These are phyloP conservation scores for Lasioglossum leucozonium DNA, from an alignment of 2,888 invertebrate species.

Conservation along the genomic window DNA sequence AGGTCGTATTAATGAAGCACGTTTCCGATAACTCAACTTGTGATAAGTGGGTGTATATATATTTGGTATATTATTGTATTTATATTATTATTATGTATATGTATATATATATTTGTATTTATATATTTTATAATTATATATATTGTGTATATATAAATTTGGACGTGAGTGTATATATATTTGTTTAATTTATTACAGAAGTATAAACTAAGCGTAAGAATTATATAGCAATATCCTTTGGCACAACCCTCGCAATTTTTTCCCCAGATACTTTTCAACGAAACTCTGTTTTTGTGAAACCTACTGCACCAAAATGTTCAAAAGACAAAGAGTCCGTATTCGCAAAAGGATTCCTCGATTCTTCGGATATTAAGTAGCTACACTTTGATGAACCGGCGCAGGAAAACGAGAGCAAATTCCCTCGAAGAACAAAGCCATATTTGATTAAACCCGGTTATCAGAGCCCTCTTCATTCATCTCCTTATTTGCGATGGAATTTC, in stretches of 20 bases:
- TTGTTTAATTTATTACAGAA: not conserved
- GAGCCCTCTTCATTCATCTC: not conserved
- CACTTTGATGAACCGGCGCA: not conserved
- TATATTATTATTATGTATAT: too few relatives aligned
- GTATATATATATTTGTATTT: too few relatives aligned
- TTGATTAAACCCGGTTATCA: conserved; percentile 3
- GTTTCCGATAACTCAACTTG: not conserved
- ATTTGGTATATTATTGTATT: too few relatives aligned
- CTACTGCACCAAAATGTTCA: too few relatives aligned
- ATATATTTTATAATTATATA: too few relatives aligned
- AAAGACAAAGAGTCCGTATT: not conserved
- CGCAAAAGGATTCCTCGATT: not conserved
- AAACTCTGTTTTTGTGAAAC: too few relatives aligned
- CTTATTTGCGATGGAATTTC: conserved; percentile 1
- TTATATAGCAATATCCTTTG: too few relatives aligned
- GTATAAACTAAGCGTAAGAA: not conserved
- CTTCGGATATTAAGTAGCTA: not conserved
- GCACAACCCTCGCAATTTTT: too few relatives aligned
- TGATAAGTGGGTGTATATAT: too few relatives aligned
- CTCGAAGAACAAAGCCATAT: not conserved
- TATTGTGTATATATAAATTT: too few relatives aligned
- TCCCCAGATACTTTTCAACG: too few relatives aligned
- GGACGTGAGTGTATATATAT: too few relatives aligned
- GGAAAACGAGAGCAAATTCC: not conserved
- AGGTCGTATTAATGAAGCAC: conserved; percentile 21